phyloP scores from a whole-genome alignment of 2,113 vertebrate species.

The Mustela lutreola region DNA sequence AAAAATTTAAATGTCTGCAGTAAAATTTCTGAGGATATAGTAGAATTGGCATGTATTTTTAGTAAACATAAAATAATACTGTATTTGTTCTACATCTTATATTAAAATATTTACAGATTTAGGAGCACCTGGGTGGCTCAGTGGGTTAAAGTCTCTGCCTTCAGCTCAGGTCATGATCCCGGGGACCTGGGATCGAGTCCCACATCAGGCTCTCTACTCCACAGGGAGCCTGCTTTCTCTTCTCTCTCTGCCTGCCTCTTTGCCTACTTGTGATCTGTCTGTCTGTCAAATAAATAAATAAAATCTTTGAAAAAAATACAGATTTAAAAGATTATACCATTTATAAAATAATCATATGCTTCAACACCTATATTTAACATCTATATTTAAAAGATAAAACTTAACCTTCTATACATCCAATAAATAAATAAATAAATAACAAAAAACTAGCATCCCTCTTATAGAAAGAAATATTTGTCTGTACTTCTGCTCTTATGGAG shows the following conservation, averaged over 20 bases:
- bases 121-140: too few relatives aligned
- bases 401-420: background rate
- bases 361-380: background rate
- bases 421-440: background rate
- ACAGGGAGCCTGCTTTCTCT: too few relatives aligned
- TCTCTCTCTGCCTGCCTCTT: too few relatives aligned
- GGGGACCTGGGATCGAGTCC: accelerated
- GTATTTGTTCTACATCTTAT: background rate
- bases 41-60: background rate
- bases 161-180: too few relatives aligned
- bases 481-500: background rate
- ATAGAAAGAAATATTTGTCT: background rate
- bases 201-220: too few relatives aligned
- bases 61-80: background rate
- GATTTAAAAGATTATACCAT: background rate
- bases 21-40: background rate
- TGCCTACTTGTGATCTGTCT: too few relatives aligned
- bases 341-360: background rate
- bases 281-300: too few relatives aligned
- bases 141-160: too few relatives aligned
- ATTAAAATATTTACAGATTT: background rate
- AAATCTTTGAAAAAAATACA: background rate
- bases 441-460: background rate
- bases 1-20: background rate
- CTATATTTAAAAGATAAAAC: background rate